Base-by-base conservation (phyloP, 2,888 invertebrate genomes). In the Orthosia gracilis region DNA sequence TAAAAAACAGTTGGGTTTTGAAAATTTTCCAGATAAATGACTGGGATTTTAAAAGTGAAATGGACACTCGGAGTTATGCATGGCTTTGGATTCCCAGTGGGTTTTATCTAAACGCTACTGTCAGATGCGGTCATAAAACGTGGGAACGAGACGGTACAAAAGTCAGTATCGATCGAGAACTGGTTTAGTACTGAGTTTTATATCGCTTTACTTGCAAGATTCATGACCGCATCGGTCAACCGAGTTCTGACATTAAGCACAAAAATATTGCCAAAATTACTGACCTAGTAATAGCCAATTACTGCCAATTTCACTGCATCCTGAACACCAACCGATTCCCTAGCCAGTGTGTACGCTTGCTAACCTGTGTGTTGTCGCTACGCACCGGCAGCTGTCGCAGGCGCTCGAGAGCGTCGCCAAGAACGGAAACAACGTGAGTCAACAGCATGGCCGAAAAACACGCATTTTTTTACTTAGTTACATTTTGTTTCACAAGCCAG, bases 321-420 rank as follows among this genome's bases (percentile, higher is more conserved):
- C 69, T 77, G 75, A 71, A 72, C 23, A 78, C 69, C 55, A 76
- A 73, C 76, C 76, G 86, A 80, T 87, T 86, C 87, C 86, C 83
- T 88, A 88, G 89, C 83, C 84, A 75, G 80, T 90, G 91, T 89
- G 89, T 90, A 83, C 90, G 95, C 94, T 95, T 94, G 95, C 94
- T 95, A 95, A 95, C 93, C 85, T 94, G 91, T 94, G 94, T 95
- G 91, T 94, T 95, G 94, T 95, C 93, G 95, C 93, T 90, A 91
- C 92, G 92, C 92, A 91, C 93, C 92, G 92, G 91, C 96, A 96
- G 96, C 95, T 96, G 91, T 93, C 96, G 88, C 96, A 98, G 97
- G 97, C 97, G 97, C 97, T 98, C 97, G 98, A 98, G 97, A 97
- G 97, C 92, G 97, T 97, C 89, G 96, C 97, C 94, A 97, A 97